Percentiles rank a stretch among this genome's conserved stretches.
Evolutionary conservation across 2,797 vertebrate genomes (phyloP).

Genomic region (Amphiprion clarkii): DNA sequence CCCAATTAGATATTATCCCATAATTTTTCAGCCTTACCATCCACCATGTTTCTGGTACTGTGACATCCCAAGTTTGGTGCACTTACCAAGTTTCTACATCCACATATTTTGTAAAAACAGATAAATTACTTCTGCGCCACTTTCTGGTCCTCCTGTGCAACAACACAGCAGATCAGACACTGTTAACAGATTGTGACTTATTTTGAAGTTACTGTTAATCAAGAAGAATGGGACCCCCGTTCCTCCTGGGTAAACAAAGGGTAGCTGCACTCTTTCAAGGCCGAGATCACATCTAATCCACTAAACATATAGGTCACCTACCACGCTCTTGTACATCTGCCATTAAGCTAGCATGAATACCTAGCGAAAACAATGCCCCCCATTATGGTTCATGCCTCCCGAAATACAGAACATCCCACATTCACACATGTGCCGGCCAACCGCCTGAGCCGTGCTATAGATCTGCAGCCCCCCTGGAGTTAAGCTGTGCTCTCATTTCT

Average conservation of each 20-base stretch:
- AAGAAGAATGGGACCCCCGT: slow-evolving; percentile 17
- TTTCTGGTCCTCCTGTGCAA: neutral
- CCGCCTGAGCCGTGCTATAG: slow-evolving; percentile 30
- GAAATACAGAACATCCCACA: slow-evolving; percentile 47
- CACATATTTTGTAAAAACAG: no score
- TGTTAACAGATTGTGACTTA: slow-evolving; percentile 5
- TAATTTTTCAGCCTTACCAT: no score
- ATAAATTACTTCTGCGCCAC: no score
- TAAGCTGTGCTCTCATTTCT: slow-evolving; percentile 63
- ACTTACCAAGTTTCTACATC: no score
- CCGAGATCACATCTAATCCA: slow-evolving; percentile 63
- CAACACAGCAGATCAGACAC: slow-evolving; percentile 16
- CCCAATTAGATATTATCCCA: no score
- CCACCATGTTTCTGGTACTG: no score
- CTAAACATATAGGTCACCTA: slow-evolving; percentile 75
- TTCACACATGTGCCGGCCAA: slow-evolving; percentile 28
- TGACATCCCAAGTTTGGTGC: no score
- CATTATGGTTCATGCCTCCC: slow-evolving; percentile 60
- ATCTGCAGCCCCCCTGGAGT: slow-evolving; percentile 48
- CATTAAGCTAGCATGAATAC: slow-evolving; percentile 66
- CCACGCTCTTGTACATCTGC: slow-evolving; percentile 72
- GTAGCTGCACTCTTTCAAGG: slow-evolving; percentile 40
- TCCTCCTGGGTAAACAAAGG: slow-evolving; percentile 49
- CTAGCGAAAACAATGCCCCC: slow-evolving; percentile 65
- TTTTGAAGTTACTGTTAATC: slow-evolving; percentile 29